Evolutionary conservation across 2,113 vertebrate genomes (phyloP).

Genomic region (Protomyctophum bolini): DNA sequence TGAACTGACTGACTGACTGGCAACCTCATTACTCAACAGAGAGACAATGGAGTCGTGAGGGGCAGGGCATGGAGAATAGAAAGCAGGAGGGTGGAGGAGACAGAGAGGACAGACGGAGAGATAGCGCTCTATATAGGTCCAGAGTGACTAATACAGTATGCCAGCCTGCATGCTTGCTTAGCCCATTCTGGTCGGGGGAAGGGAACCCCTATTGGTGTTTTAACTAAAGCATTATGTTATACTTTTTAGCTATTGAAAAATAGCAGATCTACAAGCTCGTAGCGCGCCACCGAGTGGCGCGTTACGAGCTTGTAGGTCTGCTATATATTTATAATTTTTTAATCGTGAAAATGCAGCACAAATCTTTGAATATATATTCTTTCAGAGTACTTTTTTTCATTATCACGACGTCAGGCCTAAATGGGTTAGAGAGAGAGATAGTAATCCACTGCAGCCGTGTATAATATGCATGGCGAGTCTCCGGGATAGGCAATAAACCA

Average conservation of each 20-base stretch:
- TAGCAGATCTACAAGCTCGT: no score
- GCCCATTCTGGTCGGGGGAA: background rate
- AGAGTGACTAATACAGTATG: conserved; percentile 30
- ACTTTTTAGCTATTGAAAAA: no score
- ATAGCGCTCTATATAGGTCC: background rate
- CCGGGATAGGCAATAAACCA: conserved; percentile 26
- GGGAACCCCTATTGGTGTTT: no score
- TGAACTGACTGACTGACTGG: background rate
- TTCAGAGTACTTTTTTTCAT: no score
- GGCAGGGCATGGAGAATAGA: background rate
- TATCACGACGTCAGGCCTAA: no score
- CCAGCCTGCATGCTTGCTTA: background rate
- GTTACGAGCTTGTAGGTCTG: no score
- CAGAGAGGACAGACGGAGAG: background rate
- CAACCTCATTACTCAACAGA: background rate
- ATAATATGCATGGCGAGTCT: conserved; percentile 27
- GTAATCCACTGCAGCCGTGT: conserved; percentile 18
- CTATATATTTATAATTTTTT: no score
- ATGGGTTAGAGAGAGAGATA: conserved; percentile 1
- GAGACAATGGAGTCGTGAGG: conserved; percentile 3
- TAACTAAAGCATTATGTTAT: no score
- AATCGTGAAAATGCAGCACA: no score
- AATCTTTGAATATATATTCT: no score
- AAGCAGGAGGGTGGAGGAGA: conserved; percentile 8
- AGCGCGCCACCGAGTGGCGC: no score